Base-by-base conservation (phyloP, 1,140 invertebrate genomes). In the Scaptodrosophila lebanonensis region DNA sequence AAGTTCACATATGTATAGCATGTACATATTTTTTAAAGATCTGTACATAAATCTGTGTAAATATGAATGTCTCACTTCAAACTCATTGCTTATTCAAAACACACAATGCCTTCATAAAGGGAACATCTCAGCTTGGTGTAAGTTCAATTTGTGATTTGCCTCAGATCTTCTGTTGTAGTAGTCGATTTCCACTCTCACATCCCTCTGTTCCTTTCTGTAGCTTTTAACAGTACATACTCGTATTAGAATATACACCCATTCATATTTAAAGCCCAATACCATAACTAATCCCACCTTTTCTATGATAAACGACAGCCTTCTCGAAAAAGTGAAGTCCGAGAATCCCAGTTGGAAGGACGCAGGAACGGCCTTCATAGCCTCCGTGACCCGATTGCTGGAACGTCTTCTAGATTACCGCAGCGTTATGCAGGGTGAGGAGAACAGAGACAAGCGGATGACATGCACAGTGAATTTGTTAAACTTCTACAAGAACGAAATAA, bases 381-480 rank as follows among this genome's bases (percentile, higher is more conserved):
- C 96, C 0, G 94, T 98, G 2, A 97, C 96, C 1, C 89, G 94
- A 22, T 89, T 98, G 16, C 85, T 98, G 49, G 96, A 98, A 87
- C 88, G 95, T 43, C 88, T 98, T 22, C 88, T 98, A 8, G 97
- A 98, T 88, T 98, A 98, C 87, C 91, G 95, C 42, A 95, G 93
- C 77, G 95, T 97, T 2, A 95, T 97, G 87, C 94, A 97, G 76
- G 95, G 95, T 1, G 95, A 96, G 84, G 95, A 97, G 76, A 97
- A 97, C 86, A 89, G 95, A 15, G 95, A 97, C 75, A 97, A 97
- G 86, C 89, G 96, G 30, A 98, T 99, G 97, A 96, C 95, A 2
- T 98, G 97, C 86, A 99, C 97, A 1, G 97, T 98, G 33, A 98
- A 98, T 89, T 89, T 99, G 53, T 88, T 99, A 87, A 97, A 98